Base-by-base conservation (phyloP, 2,888 invertebrate species). In the Phaedon cochleariae region DNA sequence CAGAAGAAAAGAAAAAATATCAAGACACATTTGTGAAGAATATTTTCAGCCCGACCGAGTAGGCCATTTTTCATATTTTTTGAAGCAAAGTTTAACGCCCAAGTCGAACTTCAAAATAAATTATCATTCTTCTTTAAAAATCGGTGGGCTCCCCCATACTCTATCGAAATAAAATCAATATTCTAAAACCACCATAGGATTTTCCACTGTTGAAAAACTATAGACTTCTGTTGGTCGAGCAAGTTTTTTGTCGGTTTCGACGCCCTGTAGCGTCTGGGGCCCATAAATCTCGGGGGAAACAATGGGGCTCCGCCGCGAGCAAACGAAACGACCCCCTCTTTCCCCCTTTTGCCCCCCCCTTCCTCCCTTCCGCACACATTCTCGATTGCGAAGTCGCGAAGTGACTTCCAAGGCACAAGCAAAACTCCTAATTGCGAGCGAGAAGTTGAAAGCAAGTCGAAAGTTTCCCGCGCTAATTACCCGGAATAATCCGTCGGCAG, bases 401-500 rank as follows among this genome's bases (percentile, higher is more conserved):
- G 41, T 15, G 41, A 41, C 41, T 41, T 41, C 41, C 41, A 57
- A 57, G 57, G 18, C 46, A 12, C 57, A 1, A 57, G 57, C 57
- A 57, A 57, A 57, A 57, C 57, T 57, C 26, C 46, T 57, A 57
- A 57, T 57, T 57, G 57, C 57, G 57, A 41, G 41, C 41, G 41
- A 41, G 57, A 41, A 15, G 46, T 57, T 57, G 57, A 46, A 57
- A 57, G 45, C 46, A 26, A 41, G 46, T 22, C 74, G 74, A 85
- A 86, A 85, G 84, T 86, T 85, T 83, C 84, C 81, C 79, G 82
- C 84, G 85, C 85, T 86, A 86, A 86, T 86, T 86, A 86, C 85
- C 85, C 85, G 90, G 79, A 90, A 90, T 86, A 84, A 86, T 81
- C 87, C 58, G 87, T 81, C 82, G 81, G 75, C 80, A 80, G 81